Evolutionary conservation across 1,140 invertebrate genomes (phyloP).

Genomic region (Argopecten irradians): DNA sequence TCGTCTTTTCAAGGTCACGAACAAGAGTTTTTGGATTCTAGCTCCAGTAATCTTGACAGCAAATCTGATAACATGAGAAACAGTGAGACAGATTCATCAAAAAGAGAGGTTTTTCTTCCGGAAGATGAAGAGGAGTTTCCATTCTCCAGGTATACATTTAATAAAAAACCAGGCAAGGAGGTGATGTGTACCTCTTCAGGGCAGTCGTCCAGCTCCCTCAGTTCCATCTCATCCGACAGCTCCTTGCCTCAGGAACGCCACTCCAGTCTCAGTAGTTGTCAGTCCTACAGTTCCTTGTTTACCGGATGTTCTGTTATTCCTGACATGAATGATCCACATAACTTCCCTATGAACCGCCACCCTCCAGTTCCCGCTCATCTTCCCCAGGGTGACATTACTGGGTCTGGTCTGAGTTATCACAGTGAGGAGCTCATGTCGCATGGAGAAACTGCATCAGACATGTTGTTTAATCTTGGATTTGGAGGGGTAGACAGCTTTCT

Average conservation of each 20-base stretch:
- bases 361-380: background rate
- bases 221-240: background rate
- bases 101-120: conserved; percentile 49
- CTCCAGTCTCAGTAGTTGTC: background rate
- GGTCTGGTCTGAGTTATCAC: background rate
- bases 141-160: conserved; percentile 62
- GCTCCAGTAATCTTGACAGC: background rate
- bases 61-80: background rate
- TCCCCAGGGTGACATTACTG: background rate
- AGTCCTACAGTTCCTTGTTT: background rate
- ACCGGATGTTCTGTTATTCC: background rate
- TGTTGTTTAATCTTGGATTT: conserved; percentile 70
- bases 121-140: conserved; percentile 60
- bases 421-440: background rate
- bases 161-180: conserved; percentile 56
- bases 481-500: conserved; percentile 60
- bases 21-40: background rate
- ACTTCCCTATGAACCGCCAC: background rate
- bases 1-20: background rate
- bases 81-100: conserved; percentile 32
- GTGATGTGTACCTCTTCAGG: conserved; percentile 34
- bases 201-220: conserved; percentile 34
- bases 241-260: background rate
- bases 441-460: conserved; percentile 50
- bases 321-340: background rate